Percentiles rank a stretch among this genome's conserved stretches.
phyloP scores from a whole-genome alignment of 2,888 invertebrate genomes.

The Dolichomitus sp. region DNA sequence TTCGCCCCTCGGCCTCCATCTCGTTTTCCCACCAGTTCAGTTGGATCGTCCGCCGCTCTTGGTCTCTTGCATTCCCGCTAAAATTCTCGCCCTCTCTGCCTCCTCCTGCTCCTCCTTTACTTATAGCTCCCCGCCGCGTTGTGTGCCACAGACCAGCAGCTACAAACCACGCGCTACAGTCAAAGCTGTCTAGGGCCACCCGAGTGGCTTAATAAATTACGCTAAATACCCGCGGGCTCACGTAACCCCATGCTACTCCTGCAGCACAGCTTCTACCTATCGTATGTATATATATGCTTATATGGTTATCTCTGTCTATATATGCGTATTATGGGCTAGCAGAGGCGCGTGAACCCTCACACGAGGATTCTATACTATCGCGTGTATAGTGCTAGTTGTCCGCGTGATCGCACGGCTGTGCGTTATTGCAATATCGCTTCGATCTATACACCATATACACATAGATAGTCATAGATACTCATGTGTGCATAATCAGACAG shows the following conservation, averaged over 20 bases:
- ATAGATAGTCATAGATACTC: not conserved
- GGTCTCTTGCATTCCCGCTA: constrained; percentile 57
- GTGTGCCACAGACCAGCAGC: constrained; percentile 64
- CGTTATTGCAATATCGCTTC: constrained; percentile 56
- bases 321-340: constrained; percentile 9
- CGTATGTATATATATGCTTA: not conserved
- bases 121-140: constrained; percentile 5
- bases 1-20: constrained; percentile 14
- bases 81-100: constrained; percentile 49
- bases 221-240: constrained; percentile 76
- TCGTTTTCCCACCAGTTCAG: constrained; percentile 31
- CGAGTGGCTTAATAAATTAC: constrained; percentile 80
- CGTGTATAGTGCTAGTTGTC: constrained; percentile 15
- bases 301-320: not conserved
- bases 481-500: not conserved
- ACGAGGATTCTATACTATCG: constrained; percentile 28
- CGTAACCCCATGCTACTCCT: constrained; percentile 45
- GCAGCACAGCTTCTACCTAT: constrained; percentile 21
- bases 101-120: constrained; percentile 11
- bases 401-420: constrained; percentile 38
- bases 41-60: not conserved
- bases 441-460: constrained; percentile 40
- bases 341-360: constrained; percentile 28
- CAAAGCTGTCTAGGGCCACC: constrained; percentile 62
- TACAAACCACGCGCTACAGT: constrained; percentile 56